A percentile compares a stretch with the other conserved stretches of the same genome.
phyloP scores from a whole-genome alignment of 2,888 invertebrate genomes.

The Melitaea athalia region DNA sequence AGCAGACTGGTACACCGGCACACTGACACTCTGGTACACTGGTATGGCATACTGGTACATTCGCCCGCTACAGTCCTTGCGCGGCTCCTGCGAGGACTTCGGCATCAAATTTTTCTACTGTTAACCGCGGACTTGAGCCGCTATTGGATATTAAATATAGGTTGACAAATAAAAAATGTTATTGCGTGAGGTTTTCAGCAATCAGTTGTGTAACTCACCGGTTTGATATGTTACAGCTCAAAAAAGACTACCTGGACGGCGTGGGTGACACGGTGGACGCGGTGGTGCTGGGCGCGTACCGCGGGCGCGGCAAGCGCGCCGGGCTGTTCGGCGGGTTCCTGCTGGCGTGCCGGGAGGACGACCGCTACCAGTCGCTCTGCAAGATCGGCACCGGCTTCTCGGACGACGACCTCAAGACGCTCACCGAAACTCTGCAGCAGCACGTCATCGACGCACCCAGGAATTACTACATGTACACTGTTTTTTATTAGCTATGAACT shows the following conservation, averaged over 20 bases:
- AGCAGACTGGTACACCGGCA: no score
- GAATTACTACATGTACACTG: constrained; percentile 86
- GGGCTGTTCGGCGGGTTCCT: constrained; percentile 97
- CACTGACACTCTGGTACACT: no score
- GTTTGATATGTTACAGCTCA: constrained; percentile 78
- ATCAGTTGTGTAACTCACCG: no score
- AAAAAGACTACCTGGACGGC: constrained; percentile 98
- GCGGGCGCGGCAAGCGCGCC: constrained; percentile 95
- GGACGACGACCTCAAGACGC: constrained; percentile 92
- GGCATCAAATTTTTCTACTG: no score
- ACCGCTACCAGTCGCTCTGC: constrained; percentile 90
- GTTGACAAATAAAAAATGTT: no score
- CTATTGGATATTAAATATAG: no score
- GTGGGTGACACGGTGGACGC: constrained; percentile 98
- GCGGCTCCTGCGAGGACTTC: no score
- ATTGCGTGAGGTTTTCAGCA: no score
- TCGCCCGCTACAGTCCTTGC: no score
- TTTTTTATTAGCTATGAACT: no score
- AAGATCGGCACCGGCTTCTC: constrained; percentile 96
- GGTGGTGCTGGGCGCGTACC: constrained; percentile 97
- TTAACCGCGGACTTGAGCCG: no score
- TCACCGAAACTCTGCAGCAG: constrained; percentile 88
- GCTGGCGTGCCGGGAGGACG: constrained; percentile 95
- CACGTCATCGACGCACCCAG: constrained; percentile 89
- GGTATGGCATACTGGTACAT: no score